Evolutionary conservation across 1,140 invertebrate genomes (phyloP).

Genomic region (Sitobion miscanthi): DNA sequence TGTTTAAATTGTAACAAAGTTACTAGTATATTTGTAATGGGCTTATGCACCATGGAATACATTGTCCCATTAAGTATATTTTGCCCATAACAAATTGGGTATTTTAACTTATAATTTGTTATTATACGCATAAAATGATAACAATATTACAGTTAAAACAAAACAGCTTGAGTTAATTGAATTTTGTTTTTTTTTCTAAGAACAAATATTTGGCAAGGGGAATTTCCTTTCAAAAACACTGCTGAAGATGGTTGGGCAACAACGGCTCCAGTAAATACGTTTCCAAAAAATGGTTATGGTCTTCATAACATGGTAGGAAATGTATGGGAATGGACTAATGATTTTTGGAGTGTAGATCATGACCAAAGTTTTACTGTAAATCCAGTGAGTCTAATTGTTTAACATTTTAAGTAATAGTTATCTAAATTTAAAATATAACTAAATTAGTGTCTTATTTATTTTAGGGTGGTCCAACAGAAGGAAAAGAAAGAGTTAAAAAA

Average conservation of each 20-base stretch:
- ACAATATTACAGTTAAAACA: background rate
- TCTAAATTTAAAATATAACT: conserved; percentile 47
- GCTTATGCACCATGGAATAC: background rate
- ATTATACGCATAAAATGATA: no score
- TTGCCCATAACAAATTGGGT: no score
- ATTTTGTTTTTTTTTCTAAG: conserved; percentile 64
- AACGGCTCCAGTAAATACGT: conserved; percentile 81
- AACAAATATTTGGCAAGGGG: conserved; percentile 93
- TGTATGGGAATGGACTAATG: conserved; percentile 96
- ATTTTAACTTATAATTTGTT: no score
- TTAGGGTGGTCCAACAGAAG: conserved; percentile 69
- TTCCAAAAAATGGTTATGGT: conserved; percentile 81
- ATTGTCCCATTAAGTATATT: background rate
- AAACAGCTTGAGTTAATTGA: background rate
- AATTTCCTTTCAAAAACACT: conserved; percentile 83
- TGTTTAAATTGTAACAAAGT: no score
- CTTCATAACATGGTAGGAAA: conserved; percentile 92
- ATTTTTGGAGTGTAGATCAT: conserved; percentile 74
- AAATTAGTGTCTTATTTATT: conserved; percentile 60
- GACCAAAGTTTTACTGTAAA: conserved; percentile 62
- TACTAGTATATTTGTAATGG: background rate
- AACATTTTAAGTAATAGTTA: background rate
- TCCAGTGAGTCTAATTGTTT: conserved; percentile 64
- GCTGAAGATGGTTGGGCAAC: conserved; percentile 81
- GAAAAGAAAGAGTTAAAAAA: conserved; percentile 90